Evolutionary conservation across 1,140 invertebrate species (phyloP).

Genomic region (Meloidogyne exigua): DNA sequence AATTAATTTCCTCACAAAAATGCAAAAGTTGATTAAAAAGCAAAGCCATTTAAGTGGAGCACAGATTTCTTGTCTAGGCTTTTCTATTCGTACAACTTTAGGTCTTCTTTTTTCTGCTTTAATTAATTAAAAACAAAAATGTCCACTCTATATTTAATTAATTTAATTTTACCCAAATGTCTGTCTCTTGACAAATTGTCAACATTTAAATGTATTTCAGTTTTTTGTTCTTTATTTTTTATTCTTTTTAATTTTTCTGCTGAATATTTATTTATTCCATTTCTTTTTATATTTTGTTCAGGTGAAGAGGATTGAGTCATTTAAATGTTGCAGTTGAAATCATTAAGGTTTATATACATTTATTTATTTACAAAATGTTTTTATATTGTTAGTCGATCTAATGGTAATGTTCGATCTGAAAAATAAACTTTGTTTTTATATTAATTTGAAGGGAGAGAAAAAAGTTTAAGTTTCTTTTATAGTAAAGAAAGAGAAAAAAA

Average conservation of each 20-base stretch:
- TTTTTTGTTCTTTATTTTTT: slow-evolving; percentile 3
- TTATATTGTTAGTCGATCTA: not conserved
- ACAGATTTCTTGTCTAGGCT: slow-evolving; percentile 62
- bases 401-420: no score
- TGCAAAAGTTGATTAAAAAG: slow-evolving; percentile 60
- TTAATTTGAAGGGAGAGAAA: no score
- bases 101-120: not conserved
- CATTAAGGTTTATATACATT: not conserved
- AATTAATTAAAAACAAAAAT: slow-evolving; percentile 12
- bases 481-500: no score
- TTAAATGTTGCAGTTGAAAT: not conserved
- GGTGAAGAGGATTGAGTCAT: not conserved
- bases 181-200: not conserved
- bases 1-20: slow-evolving; percentile 57
- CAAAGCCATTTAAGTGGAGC: slow-evolving; percentile 62
- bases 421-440: no score
- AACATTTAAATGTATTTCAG: not conserved
- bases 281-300: not conserved
- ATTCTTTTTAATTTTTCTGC: not conserved
- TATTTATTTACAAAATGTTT: not conserved
- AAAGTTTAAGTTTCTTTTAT: no score
- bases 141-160: no score
- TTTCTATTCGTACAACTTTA: slow-evolving; percentile 21
- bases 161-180: not conserved
- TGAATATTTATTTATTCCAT: not conserved